These are phyloP conservation scores for Epinotia nisella DNA, from an alignment of 2,888 invertebrate species.

Conservation along the genomic window DNA sequence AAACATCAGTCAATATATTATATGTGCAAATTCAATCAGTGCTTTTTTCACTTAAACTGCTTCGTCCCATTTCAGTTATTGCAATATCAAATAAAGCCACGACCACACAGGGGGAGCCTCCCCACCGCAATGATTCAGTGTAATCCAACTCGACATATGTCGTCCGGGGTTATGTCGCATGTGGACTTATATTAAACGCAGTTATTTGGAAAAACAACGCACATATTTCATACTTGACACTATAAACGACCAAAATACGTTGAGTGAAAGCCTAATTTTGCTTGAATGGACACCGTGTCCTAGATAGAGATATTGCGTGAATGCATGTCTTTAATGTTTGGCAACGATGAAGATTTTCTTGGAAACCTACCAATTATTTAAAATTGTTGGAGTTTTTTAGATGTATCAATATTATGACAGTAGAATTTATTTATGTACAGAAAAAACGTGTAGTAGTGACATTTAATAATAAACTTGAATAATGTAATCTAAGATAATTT, in stretches of 20 bases:
- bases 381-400: not conserved
- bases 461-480: not conserved
- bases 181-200: conserved; percentile 60
- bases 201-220: conserved; percentile 41
- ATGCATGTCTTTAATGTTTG: conserved; percentile 9
- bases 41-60: conserved; percentile 29
- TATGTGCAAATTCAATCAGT: conserved; percentile 16
- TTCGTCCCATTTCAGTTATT: conserved; percentile 41
- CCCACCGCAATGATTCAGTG: conserved; percentile 37
- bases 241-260: not conserved
- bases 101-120: conserved; percentile 34
- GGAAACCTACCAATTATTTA: conserved; percentile 13
- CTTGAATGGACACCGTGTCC: not conserved
- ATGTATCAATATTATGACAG: conserved; percentile 20
- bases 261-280: conserved; percentile 2
- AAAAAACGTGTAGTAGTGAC: not conserved
- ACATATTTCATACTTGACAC: conserved; percentile 1
- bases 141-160: conserved; percentile 66
- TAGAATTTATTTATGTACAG: not conserved
- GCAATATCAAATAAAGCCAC: conserved; percentile 42
- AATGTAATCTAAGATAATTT: too few species aligned
- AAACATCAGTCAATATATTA: not conserved
- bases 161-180: conserved; percentile 64
- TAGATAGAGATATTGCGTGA: conserved; percentile 20
- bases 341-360: conserved; percentile 13